phyloP scores from a whole-genome alignment of 2,888 invertebrate genomes.

The Sesia bembeciformis region DNA sequence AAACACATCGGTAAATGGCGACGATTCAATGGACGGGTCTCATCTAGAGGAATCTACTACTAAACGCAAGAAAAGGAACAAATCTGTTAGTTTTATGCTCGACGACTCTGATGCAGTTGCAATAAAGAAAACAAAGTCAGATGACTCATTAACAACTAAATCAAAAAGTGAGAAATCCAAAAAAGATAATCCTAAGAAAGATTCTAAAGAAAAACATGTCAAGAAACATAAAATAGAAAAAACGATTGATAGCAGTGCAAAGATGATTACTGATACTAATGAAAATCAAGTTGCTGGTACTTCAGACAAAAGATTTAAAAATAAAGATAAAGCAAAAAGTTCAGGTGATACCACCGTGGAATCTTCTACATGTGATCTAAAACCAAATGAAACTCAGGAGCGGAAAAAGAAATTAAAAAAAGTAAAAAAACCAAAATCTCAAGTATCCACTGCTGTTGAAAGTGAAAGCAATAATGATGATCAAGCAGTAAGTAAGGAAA shows the following conservation, averaged over 20 bases:
- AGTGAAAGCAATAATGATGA: conserved; percentile 8
- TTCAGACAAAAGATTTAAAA: conserved; percentile 7
- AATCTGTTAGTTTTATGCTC: conserved; percentile 57
- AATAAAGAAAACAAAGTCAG: conserved; percentile 46
- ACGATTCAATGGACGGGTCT: conserved; percentile 20
- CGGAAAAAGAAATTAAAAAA: conserved; percentile 26
- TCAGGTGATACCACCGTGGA: not conserved
- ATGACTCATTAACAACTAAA: conserved; percentile 17
- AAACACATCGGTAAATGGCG: conserved; percentile 14
- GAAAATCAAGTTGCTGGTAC: not conserved
- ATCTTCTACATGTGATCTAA: not conserved
- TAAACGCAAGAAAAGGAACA: conserved; percentile 53
- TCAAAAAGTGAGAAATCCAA: conserved; percentile 9
- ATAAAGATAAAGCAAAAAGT: conserved; percentile 2
- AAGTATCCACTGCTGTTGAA: conserved; percentile 6
- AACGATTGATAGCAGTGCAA: conserved; percentile 8
- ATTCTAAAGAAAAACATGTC: conserved; percentile 7
- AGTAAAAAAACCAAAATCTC: conserved; percentile 16
- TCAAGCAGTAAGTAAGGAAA: conserved; percentile 8
- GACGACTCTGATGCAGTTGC: conserved; percentile 43
- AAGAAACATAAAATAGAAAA: conserved; percentile 14
- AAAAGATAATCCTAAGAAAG: not conserved
- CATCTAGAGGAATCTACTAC: conserved; percentile 9
- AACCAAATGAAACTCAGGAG: conserved; percentile 4
- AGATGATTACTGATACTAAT: conserved; percentile 5